Percentiles rank a stretch among this genome's conserved stretches.
Evolutionary conservation across 2,888 invertebrate genomes (phyloP).

Genomic region (Parnassius smintheus): DNA sequence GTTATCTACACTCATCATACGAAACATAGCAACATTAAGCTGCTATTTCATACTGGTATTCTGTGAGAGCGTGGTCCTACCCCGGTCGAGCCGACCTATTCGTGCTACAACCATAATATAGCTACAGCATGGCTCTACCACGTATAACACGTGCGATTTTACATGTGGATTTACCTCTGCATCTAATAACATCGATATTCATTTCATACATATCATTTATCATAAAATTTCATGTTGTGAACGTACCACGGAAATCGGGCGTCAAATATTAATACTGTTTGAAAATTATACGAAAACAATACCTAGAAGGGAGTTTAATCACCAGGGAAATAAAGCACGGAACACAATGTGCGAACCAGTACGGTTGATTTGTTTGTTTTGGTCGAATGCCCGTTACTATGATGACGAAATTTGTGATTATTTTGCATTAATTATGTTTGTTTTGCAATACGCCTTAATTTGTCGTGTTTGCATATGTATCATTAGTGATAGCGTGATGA

Average conservation of each 20-base stretch:
- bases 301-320: constrained; percentile 27
- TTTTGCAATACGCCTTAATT: constrained; percentile 25
- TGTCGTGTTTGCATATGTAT: too few relatives aligned
- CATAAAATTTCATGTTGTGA: constrained; percentile 19
- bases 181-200: not conserved
- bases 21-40: too few relatives aligned
- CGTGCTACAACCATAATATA: too few relatives aligned
- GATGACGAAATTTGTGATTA: constrained; percentile 40
- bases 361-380: constrained; percentile 63
- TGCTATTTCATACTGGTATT: too few relatives aligned
- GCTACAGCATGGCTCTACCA: too few relatives aligned
- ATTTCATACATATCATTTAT: constrained; percentile 7
- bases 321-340: constrained; percentile 46
- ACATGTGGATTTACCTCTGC: too few relatives aligned
- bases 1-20: too few relatives aligned
- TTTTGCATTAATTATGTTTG: constrained; percentile 60
- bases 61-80: too few relatives aligned
- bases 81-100: too few relatives aligned
- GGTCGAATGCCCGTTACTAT: constrained; percentile 43
- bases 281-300: constrained; percentile 51
- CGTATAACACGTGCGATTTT: too few relatives aligned
- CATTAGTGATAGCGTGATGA: too few relatives aligned
- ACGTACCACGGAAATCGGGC: constrained; percentile 19
- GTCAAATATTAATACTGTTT: constrained; percentile 42
- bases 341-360: constrained; percentile 38